phyloP scores from a whole-genome alignment of 2,113 vertebrate genomes.

The Gadus macrocephalus region DNA sequence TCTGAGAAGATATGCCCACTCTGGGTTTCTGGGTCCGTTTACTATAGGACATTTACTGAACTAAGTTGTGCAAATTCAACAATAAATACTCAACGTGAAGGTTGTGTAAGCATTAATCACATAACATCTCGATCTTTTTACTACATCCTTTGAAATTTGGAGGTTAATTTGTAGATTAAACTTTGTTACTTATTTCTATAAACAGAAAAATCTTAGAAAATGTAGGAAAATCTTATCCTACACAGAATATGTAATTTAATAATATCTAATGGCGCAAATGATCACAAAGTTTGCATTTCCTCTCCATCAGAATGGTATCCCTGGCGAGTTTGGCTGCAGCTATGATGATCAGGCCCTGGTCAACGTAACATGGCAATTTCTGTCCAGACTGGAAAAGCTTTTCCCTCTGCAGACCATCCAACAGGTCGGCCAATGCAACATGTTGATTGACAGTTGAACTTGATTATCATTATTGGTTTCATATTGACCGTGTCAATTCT shows the following conservation, averaged over 20 bases:
- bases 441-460: background rate
- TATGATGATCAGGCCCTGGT: conserved; percentile 60
- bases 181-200: background rate
- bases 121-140: no score
- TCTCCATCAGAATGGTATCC: conserved; percentile 58
- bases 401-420: conserved; percentile 47
- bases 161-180: background rate
- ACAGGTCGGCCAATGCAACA: conserved; percentile 31
- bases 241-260: background rate
- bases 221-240: background rate
- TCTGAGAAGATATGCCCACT: no score
- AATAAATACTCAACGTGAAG: no score
- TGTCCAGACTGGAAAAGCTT: conserved; percentile 67
- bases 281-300: background rate
- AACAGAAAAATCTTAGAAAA: background rate
- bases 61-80: no score
- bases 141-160: no score
- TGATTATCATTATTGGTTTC: background rate
- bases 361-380: conserved; percentile 65
- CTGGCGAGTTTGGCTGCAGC: conserved; percentile 66
- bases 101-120: no score
- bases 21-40: no score
- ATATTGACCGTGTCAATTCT: no score
- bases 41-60: no score
- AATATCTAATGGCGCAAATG: background rate